phyloP scores from a whole-genome alignment of 1,140 invertebrate genomes.

The Rhopalosiphum padi region DNA sequence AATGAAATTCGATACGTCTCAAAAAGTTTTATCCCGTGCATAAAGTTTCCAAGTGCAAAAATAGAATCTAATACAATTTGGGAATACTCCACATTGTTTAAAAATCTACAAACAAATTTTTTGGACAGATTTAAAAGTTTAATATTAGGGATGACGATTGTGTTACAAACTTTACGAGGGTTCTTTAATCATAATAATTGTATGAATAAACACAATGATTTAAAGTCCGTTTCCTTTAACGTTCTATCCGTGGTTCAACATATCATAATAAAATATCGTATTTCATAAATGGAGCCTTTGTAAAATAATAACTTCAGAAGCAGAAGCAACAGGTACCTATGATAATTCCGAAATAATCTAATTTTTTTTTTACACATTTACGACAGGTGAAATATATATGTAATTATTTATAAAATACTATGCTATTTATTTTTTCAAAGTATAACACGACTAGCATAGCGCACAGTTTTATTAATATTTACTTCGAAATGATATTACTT shows the following conservation, averaged over 20 bases:
- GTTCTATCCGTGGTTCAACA: neutral
- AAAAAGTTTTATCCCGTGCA: neutral
- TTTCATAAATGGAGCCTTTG: neutral
- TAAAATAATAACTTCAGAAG: neutral
- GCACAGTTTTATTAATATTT: too few species aligned
- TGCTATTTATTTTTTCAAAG: neutral
- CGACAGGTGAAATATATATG: neutral
- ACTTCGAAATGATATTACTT: too few species aligned
- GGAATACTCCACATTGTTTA: neutral
- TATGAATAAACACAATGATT: neutral
- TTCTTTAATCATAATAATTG: neutral
- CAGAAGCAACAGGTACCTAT: neutral
- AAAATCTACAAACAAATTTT: neutral
- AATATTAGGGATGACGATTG: neutral
- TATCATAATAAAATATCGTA: neutral
- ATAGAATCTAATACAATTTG: constrained; percentile 6
- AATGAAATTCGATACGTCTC: neutral
- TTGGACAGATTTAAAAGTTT: neutral
- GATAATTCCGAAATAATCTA: neutral
- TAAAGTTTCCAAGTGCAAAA: neutral
- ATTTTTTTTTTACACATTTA: neutral
- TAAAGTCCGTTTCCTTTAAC: neutral
- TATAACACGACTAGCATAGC: too few species aligned
- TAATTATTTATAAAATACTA: neutral
- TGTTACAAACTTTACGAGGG: neutral